A percentile compares a stretch with the other conserved stretches of the same genome.
These are phyloP conservation scores for Eristalis intricaria DNA, from an alignment of 2,888 invertebrate genomes.

Conservation along the genomic window DNA sequence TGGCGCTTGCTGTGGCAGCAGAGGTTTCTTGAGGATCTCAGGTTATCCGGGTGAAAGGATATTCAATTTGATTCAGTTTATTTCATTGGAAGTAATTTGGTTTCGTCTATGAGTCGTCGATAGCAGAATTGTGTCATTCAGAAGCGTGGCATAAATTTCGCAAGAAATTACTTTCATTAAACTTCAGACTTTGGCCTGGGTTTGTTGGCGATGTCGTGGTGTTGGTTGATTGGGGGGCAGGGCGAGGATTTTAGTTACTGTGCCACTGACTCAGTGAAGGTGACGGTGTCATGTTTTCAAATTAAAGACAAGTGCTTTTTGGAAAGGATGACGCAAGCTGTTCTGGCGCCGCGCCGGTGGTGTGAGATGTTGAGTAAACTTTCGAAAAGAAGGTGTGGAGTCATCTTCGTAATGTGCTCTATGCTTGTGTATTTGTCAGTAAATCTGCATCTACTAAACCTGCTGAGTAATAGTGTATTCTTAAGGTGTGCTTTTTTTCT, in stretches of 20 bases:
- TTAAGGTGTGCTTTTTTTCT: not conserved
- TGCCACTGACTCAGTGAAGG: constrained; percentile 19
- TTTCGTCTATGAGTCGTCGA: constrained; percentile 36
- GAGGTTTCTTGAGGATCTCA: not conserved
- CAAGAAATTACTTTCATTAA: constrained; percentile 58
- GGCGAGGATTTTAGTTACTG: constrained; percentile 1
- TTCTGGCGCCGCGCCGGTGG: not conserved
- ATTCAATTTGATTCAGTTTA: constrained; percentile 69
- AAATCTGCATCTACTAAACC: not conserved
- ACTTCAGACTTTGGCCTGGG: not conserved
- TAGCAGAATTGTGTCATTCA: constrained; percentile 33
- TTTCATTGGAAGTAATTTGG: constrained; percentile 68
- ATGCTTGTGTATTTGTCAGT: not conserved
- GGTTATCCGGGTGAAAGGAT: constrained; percentile 55
- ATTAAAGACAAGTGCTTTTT: not conserved
- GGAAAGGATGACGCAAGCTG: not conserved
- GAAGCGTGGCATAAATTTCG: constrained; percentile 49
- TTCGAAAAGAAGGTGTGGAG: not conserved
- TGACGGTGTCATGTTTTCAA: not conserved
- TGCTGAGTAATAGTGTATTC: not conserved
- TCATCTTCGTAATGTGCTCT: not conserved
- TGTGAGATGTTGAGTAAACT: not conserved
- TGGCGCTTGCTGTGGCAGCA: not conserved
- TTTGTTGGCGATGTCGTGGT: not conserved
- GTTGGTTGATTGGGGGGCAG: not conserved